Evolutionary conservation across 2,888 invertebrate genomes (phyloP).

Genomic region (Drosophila dives): DNA sequence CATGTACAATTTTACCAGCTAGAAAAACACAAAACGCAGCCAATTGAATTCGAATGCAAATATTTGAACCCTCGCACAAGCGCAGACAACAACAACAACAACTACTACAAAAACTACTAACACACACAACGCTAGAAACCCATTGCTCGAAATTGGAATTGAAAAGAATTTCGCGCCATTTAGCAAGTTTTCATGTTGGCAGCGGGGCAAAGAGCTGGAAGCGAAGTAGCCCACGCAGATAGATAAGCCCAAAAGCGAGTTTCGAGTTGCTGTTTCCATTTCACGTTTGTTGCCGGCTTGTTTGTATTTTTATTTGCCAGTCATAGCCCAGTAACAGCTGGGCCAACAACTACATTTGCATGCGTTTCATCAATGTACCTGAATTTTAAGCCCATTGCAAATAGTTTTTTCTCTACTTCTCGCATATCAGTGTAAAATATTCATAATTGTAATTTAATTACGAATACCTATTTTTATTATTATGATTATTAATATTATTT

Average conservation of each 20-base stretch:
- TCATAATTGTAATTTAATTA: not conserved
- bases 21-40: constrained; percentile 74
- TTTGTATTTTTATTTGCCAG: constrained; percentile 36
- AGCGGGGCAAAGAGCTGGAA: not conserved
- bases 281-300: constrained; percentile 11
- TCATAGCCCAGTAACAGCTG: constrained; percentile 28
- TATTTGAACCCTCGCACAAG: constrained; percentile 59
- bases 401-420: not conserved
- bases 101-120: constrained; percentile 12
- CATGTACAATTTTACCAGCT: constrained; percentile 55
- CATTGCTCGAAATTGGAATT: constrained; percentile 60
- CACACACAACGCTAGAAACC: constrained; percentile 40
- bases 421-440: not conserved
- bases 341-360: not conserved
- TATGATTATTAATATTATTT: too few relatives aligned
- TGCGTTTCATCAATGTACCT: not conserved
- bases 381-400: constrained; percentile 1
- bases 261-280: constrained; percentile 20
- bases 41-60: constrained; percentile 80
- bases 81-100: constrained; percentile 32
- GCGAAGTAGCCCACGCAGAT: constrained; percentile 8
- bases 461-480: not conserved
- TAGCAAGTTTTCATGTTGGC: constrained; percentile 55
- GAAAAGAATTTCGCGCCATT: constrained; percentile 69
- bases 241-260: constrained; percentile 36